Conservation (phyloP, 2,113 vertebrate species). For the Labeo catla region DNA sequence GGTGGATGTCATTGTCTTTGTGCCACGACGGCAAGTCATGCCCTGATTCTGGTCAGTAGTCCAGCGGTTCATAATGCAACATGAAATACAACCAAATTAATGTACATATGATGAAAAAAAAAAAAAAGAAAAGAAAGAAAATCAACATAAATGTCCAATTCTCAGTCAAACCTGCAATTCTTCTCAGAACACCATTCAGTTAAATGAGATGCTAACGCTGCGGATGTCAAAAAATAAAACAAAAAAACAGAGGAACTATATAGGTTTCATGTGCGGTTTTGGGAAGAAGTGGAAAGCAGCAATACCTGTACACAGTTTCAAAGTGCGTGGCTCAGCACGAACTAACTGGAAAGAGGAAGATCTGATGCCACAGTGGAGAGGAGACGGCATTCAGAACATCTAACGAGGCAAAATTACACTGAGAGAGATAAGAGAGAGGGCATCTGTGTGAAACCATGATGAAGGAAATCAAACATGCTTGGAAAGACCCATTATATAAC, state of each 20-base stretch:
- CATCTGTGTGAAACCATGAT: neutral
- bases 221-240: conserved; percentile 15
- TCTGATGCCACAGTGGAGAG: conserved; percentile 39
- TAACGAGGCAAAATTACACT: neutral
- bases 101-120: neutral
- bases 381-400: conserved; percentile 24
- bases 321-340: conserved; percentile 29
- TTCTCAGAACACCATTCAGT: conserved; percentile 41
- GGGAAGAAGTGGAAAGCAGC: conserved; percentile 40
- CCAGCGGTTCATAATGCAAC: conserved; percentile 50
- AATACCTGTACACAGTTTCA: conserved; percentile 43
- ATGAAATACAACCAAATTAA: conserved; percentile 60
- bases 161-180: conserved; percentile 29
- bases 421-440: neutral
- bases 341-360: conserved; percentile 19
- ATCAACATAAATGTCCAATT: conserved; percentile 1
- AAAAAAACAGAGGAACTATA: neutral
- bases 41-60: conserved; percentile 59
- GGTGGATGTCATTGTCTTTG: conserved; percentile 69
- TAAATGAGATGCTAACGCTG: conserved; percentile 49
- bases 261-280: conserved; percentile 22
- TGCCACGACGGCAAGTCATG: conserved; percentile 55
- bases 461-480: conserved; percentile 19
- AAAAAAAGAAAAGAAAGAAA: neutral
- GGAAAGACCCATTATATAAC: conserved; percentile 35